A percentile compares a stretch with the other conserved stretches of the same genome.
These are phyloP conservation scores for Centropristis striata DNA, from an alignment of 2,113 vertebrate species.

Conservation along the genomic window DNA sequence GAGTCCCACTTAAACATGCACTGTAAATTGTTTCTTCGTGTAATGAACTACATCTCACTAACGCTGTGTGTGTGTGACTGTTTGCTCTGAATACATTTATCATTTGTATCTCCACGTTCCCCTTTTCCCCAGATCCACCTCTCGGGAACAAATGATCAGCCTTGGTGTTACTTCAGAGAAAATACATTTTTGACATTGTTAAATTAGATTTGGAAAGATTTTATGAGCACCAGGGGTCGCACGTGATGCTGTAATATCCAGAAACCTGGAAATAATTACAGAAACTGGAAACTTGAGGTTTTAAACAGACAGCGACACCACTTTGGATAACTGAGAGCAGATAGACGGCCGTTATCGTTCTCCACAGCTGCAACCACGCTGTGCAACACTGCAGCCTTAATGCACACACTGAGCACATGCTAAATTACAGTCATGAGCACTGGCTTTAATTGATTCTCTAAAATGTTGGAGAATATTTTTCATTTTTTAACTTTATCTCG, in stretches of 20 bases:
- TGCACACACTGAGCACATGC: slow-evolving; percentile 17
- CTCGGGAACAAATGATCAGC: neutral
- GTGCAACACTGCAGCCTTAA: slow-evolving; percentile 18
- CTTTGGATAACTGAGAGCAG: neutral
- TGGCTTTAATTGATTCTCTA: slow-evolving; percentile 2
- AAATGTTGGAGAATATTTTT: neutral
- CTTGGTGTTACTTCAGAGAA: slow-evolving; percentile 1
- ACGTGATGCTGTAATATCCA: too few species aligned
- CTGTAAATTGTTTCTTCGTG: slow-evolving; percentile 40
- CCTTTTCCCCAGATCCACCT: neutral
- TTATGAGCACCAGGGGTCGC: neutral
- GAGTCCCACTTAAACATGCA: slow-evolving; percentile 49
- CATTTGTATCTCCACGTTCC: neutral
- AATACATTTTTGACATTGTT: slow-evolving; percentile 12
- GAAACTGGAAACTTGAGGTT: slow-evolving; percentile 2
- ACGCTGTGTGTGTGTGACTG: slow-evolving; percentile 10
- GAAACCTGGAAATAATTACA: slow-evolving; percentile 30
- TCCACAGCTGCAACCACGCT: slow-evolving; percentile 16
- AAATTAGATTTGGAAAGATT: neutral
- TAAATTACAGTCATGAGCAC: slow-evolving; percentile 16
- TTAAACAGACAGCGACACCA: neutral
- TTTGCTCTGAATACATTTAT: slow-evolving; percentile 42
- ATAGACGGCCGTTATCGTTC: neutral
- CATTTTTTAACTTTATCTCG: neutral
- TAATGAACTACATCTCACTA: slow-evolving; percentile 38